phyloP scores from a whole-genome alignment of 2,113 vertebrate species.

The Channa argus region DNA sequence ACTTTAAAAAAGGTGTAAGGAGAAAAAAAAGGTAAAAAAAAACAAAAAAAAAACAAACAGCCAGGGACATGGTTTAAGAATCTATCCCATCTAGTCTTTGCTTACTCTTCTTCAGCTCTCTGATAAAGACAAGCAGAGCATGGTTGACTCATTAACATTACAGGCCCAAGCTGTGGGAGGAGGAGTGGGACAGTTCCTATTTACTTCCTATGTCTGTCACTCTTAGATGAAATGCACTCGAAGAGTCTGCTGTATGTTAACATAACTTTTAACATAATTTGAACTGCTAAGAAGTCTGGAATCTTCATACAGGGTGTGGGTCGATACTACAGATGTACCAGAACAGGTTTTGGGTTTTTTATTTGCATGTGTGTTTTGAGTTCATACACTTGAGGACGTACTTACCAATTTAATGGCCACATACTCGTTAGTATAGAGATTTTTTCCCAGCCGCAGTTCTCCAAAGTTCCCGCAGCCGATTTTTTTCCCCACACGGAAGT shows the following conservation, averaged over 20 bases:
- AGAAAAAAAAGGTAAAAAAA: background rate
- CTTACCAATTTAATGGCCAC: constrained; percentile 99
- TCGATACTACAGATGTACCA: background rate
- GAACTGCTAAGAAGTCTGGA: background rate
- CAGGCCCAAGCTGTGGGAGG: constrained; percentile 5
- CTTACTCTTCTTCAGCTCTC: background rate
- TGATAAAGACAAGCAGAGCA: constrained; percentile 39
- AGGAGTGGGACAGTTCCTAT: background rate
- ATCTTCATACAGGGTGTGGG: background rate
- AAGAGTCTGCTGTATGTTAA: constrained; percentile 3
- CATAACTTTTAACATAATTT: background rate
- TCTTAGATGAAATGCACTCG: constrained; percentile 13
- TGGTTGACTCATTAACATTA: constrained; percentile 54
- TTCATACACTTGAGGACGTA: constrained; percentile 29
- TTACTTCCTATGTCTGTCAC: constrained; percentile 51
- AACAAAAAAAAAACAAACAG: background rate
- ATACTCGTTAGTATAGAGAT: constrained; percentile 99
- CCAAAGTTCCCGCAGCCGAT: constrained; percentile 98
- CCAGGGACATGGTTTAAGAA: background rate
- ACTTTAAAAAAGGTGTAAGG: background rate
- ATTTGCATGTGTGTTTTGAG: background rate
- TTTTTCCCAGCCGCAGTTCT: constrained; percentile 97
- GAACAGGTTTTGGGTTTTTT: background rate
- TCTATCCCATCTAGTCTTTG: background rate
- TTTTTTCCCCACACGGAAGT: constrained; percentile 99